Conservation (phyloP, 2,797 vertebrate genomes). For the Scolopax rusticola region DNA sequence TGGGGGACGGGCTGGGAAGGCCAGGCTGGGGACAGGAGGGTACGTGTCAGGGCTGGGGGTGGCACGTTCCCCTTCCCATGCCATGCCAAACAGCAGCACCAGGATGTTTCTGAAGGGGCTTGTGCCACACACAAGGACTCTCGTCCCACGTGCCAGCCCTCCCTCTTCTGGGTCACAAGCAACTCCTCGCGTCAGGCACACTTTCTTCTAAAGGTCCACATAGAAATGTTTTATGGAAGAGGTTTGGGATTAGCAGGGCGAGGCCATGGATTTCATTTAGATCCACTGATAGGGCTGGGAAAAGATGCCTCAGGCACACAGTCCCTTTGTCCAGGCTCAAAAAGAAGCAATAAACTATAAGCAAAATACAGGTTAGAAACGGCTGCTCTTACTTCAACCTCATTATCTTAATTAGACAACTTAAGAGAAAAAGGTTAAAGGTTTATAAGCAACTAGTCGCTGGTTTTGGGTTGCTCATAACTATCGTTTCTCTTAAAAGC, state of each 20-base stretch:
- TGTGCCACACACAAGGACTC: background rate
- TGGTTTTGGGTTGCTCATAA: background rate
- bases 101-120: background rate
- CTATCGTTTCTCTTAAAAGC: background rate
- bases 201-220: background rate
- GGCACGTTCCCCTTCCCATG: rapidly evolving
- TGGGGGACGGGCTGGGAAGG: background rate
- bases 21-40: rapidly evolving
- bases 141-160: background rate
- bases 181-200: background rate
- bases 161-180: background rate
- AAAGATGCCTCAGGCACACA: background rate
- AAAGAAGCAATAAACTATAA: background rate
- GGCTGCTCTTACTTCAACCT: background rate
- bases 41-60: no score
- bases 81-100: no score
- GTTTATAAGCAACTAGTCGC: background rate
- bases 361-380: background rate
- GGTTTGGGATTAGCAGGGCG: background rate
- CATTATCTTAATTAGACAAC: background rate
- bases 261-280: background rate
- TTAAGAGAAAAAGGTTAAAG: background rate
- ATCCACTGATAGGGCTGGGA: background rate
- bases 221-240: background rate
- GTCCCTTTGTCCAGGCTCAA: background rate